These are phyloP conservation scores for Lysiphlebus fabarum DNA, from an alignment of 1,140 invertebrate genomes.

Conservation along the genomic window DNA sequence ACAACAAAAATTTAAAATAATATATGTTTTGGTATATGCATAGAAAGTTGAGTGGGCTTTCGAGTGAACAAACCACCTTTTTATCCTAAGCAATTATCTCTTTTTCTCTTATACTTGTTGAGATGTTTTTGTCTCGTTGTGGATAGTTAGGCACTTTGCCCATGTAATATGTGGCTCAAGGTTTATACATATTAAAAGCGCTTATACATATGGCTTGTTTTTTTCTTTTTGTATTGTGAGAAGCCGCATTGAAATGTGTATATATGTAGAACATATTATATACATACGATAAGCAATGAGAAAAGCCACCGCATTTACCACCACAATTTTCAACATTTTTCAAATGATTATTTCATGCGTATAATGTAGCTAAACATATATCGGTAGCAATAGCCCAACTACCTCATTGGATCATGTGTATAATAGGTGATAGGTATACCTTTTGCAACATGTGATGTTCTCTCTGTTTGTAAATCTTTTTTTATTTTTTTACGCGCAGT, in stretches of 20 bases:
- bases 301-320: constrained; percentile 7
- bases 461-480: too few species aligned
- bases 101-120: background rate
- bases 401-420: too few species aligned
- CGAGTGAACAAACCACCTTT: constrained; percentile 5
- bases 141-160: background rate
- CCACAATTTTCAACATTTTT: constrained; percentile 5
- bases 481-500: too few species aligned
- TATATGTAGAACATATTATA: too few species aligned
- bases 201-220: too few species aligned
- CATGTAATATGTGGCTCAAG: too few species aligned
- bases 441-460: too few species aligned
- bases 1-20: background rate
- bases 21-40: background rate
- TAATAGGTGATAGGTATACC: too few species aligned
- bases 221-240: background rate
- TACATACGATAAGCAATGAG: constrained; percentile 2
- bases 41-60: constrained; percentile 3
- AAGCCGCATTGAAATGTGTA: background rate
- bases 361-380: constrained; percentile 25
- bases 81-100: background rate
- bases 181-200: too few species aligned
- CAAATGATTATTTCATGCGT: constrained; percentile 26
- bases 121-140: background rate
- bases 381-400: too few species aligned